Evolutionary conservation across 2,113 vertebrate genomes (phyloP).

Genomic region (Okapia johnstoni): DNA sequence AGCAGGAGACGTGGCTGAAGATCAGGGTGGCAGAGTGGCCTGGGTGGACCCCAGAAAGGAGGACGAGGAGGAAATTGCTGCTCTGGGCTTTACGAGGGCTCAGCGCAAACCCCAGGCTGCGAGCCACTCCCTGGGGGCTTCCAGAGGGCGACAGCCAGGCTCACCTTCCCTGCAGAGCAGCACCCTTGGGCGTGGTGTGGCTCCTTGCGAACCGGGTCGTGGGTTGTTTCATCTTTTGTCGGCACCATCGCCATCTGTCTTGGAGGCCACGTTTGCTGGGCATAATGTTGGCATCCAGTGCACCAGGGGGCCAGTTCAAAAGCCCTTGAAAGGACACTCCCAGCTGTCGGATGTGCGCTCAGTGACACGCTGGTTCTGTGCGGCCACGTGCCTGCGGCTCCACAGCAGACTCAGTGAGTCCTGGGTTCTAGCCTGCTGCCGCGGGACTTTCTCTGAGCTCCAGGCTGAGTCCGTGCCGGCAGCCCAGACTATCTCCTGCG

Average conservation of each 20-base stretch:
- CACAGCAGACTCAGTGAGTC: neutral
- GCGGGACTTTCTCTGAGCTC: neutral
- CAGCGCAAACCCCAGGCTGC: neutral
- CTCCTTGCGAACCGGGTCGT: neutral
- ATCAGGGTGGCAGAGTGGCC: neutral
- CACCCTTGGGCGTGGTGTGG: too few relatives aligned
- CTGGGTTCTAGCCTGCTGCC: neutral
- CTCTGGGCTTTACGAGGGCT: neutral
- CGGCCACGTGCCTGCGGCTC: neutral
- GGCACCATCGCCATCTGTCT: neutral
- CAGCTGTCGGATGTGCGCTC: neutral
- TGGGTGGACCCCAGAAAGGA: neutral
- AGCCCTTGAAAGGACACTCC: neutral
- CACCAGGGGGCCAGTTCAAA: neutral
- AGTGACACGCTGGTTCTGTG: neutral
- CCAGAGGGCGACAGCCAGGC: neutral
- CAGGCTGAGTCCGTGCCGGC: neutral
- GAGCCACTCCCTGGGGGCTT: too few relatives aligned
- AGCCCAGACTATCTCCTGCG: neutral
- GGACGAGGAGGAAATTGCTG: neutral
- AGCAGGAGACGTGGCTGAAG: neutral
- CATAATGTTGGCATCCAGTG: neutral
- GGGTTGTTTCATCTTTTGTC: neutral
- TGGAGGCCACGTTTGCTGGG: neutral
- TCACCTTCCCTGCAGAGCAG: rapidly evolving